A percentile compares a stretch with the other conserved stretches of the same genome.
phyloP scores from a whole-genome alignment of 2,113 vertebrate species.

The Toxostoma redivivum region DNA sequence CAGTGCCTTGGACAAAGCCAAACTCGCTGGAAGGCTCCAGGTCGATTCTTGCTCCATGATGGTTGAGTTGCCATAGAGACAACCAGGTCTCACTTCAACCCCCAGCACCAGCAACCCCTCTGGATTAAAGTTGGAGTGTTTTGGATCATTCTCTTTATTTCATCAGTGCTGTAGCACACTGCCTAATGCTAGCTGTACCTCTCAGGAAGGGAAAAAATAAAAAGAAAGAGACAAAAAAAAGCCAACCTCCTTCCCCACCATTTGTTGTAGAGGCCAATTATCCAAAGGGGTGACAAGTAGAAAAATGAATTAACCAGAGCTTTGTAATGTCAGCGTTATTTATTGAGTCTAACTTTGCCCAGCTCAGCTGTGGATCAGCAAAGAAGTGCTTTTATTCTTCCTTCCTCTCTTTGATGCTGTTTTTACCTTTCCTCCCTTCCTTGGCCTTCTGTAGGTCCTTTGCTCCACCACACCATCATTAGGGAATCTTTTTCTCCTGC shows the following conservation, averaged over 20 bases:
- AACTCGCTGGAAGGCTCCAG: constrained; percentile 26
- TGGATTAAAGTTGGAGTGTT: constrained; percentile 48
- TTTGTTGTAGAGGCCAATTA: constrained; percentile 67
- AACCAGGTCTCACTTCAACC: constrained; percentile 49
- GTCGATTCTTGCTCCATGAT: constrained; percentile 59
- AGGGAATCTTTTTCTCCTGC: neutral
- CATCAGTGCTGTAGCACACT: neutral
- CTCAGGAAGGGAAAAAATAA: neutral
- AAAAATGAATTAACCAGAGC: constrained; percentile 57
- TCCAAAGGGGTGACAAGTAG: constrained; percentile 50
- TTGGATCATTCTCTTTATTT: constrained; percentile 30
- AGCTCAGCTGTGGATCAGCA: constrained; percentile 60
- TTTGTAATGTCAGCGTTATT: constrained; percentile 59
- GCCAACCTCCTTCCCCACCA: neutral
- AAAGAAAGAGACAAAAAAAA: neutral
- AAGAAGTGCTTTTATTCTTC: constrained; percentile 23
- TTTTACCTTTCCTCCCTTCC: neutral
- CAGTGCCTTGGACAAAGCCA: neutral
- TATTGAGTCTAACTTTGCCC: constrained; percentile 59
- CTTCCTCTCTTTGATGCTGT: constrained; percentile 28
- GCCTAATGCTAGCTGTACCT: constrained; percentile 38
- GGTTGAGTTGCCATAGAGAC: constrained; percentile 73
- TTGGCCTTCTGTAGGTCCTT: neutral
- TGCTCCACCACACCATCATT: neutral
- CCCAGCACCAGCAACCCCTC: neutral